Conservation (phyloP, 1,140 invertebrate species). For the Drosophila asahinai region DNA sequence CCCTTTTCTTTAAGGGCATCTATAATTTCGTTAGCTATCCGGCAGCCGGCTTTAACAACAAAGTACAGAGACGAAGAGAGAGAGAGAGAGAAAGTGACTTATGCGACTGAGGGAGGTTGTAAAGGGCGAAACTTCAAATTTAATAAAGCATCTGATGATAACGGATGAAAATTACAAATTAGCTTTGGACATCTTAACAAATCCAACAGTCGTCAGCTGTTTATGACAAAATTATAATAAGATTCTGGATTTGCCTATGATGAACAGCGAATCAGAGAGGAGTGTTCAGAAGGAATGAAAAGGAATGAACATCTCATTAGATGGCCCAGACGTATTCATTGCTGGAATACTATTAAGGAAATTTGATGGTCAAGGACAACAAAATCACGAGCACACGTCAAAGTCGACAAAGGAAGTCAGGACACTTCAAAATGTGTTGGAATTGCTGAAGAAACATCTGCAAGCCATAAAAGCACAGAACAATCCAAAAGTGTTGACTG, state of each 20-base stretch:
- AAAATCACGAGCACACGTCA: background rate
- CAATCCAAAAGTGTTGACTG: background rate
- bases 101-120: background rate
- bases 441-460: slow-evolving; percentile 2
- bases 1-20: no score
- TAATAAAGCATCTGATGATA: no score
- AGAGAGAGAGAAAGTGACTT: background rate
- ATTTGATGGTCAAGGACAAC: background rate
- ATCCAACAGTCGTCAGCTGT: no score
- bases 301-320: background rate
- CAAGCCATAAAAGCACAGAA: background rate
- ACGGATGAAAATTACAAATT: background rate
- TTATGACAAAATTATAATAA: no score
- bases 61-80: no score
- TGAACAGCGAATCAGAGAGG: no score
- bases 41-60: no score
- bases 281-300: no score
- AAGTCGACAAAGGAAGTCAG: background rate
- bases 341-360: no score
- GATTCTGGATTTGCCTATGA: no score
- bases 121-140: background rate
- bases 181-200: background rate
- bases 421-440: background rate
- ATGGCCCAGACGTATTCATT: background rate
- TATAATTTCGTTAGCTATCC: no score